Conservation (phyloP, 2,797 vertebrate genomes). For the Chelon auratus region DNA sequence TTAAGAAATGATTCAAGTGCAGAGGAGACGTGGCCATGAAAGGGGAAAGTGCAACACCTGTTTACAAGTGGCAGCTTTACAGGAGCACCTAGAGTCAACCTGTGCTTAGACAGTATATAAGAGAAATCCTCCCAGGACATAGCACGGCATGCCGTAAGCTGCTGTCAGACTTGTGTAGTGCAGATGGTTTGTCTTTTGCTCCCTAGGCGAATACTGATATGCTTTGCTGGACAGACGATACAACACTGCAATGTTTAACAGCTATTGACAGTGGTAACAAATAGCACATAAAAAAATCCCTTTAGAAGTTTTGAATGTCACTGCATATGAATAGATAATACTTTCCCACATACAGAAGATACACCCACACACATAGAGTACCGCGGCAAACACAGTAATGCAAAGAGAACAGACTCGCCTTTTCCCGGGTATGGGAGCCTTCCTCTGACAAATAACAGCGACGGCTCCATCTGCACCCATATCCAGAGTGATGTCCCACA, state of each 20-base stretch:
- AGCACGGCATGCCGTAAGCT: slow-evolving; percentile 28
- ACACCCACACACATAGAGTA: neutral
- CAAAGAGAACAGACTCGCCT: slow-evolving; percentile 78
- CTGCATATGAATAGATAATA: neutral
- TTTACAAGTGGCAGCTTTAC: slow-evolving; percentile 43
- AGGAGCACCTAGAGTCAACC: slow-evolving; percentile 41
- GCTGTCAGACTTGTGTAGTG: slow-evolving; percentile 1
- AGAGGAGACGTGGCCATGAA: slow-evolving; percentile 21
- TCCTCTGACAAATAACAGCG: slow-evolving; percentile 89
- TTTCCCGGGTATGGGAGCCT: slow-evolving; percentile 77
- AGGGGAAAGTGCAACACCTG: neutral
- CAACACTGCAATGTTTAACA: slow-evolving; percentile 10
- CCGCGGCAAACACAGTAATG: neutral
- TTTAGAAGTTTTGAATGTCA: neutral
- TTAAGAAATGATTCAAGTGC: slow-evolving; percentile 21
- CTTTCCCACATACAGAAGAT: neutral
- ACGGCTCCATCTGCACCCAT: slow-evolving; percentile 82
- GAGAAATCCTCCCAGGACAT: slow-evolving; percentile 24
- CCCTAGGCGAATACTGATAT: slow-evolving; percentile 23
- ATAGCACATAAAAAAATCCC: slow-evolving; percentile 1
- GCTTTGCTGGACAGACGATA: slow-evolving; percentile 16
- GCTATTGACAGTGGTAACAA: neutral
- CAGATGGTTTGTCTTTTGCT: slow-evolving; percentile 31
- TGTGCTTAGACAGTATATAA: slow-evolving; percentile 41
- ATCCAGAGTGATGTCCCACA: slow-evolving; percentile 91